These are phyloP conservation scores for Neodon shergylaensis DNA, from an alignment of 2,113 vertebrate species.

Conservation along the genomic window DNA sequence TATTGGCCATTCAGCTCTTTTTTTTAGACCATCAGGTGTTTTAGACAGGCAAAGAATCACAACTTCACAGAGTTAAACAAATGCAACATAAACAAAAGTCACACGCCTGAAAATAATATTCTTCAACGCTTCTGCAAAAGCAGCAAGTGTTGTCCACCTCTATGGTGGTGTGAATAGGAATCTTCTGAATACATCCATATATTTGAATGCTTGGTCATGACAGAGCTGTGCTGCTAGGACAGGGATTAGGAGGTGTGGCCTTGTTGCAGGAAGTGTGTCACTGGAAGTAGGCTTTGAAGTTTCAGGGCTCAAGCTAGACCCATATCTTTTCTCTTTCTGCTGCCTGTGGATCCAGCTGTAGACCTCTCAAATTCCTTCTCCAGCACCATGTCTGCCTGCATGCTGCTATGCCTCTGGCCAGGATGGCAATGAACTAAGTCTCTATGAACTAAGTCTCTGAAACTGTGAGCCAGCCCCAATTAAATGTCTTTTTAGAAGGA, in stretches of 20 bases:
- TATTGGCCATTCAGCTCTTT: too few relatives aligned
- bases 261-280: neutral
- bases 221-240: neutral
- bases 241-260: too few relatives aligned
- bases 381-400: neutral
- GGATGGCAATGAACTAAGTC: neutral
- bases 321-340: neutral
- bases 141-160: neutral
- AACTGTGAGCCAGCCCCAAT: neutral
- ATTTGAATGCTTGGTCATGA: neutral
- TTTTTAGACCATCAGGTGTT: too few relatives aligned
- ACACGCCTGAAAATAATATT: too few relatives aligned
- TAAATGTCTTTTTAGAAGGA: neutral
- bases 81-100: too few relatives aligned
- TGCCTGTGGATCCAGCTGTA: neutral
- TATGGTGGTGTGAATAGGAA: neutral
- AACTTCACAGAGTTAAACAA: too few relatives aligned
- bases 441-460: neutral
- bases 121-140: neutral
- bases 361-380: neutral
- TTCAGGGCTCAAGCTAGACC: neutral
- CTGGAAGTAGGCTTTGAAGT: neutral
- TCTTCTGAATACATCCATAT: neutral
- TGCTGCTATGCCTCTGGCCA: neutral
- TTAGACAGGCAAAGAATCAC: too few relatives aligned